Percentiles rank a stretch among this genome's conserved stretches.
Evolutionary conservation across 2,797 vertebrate species (phyloP).

Genomic region (Echeneis naucrates): DNA sequence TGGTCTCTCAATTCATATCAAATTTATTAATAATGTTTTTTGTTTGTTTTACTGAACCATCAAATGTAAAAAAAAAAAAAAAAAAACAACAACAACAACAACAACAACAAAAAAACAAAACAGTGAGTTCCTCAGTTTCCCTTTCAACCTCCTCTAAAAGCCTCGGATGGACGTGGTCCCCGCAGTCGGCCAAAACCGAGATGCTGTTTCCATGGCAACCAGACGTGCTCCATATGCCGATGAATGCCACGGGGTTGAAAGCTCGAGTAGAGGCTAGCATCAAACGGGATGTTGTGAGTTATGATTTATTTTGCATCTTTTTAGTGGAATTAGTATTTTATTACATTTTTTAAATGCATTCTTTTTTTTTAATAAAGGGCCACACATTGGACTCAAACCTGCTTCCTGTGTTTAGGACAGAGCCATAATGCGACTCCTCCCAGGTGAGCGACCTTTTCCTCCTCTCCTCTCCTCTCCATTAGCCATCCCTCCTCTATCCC

Average conservation of each 20-base stretch:
- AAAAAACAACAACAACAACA: no score
- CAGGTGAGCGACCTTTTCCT: neutral
- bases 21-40: neutral
- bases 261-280: neutral
- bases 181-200: neutral
- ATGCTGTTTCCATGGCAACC: constrained; percentile 11
- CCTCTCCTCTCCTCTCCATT: constrained; percentile 11
- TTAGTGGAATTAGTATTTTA: no score
- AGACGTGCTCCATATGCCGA: neutral
- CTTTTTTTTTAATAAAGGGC: no score
- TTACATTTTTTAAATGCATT: no score
- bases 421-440: no score
- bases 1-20: no score
- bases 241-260: neutral
- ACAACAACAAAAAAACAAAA: no score
- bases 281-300: neutral
- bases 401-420: no score
- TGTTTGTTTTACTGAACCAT: neutral
- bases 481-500: constrained; percentile 37
- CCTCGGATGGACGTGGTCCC: neutral
- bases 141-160: neutral
- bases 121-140: no score
- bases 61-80: no score
- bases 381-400: no score
- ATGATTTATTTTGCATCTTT: neutral